These are phyloP conservation scores for Hecatera dysodea DNA, from an alignment of 2,888 invertebrate genomes.

Conservation along the genomic window DNA sequence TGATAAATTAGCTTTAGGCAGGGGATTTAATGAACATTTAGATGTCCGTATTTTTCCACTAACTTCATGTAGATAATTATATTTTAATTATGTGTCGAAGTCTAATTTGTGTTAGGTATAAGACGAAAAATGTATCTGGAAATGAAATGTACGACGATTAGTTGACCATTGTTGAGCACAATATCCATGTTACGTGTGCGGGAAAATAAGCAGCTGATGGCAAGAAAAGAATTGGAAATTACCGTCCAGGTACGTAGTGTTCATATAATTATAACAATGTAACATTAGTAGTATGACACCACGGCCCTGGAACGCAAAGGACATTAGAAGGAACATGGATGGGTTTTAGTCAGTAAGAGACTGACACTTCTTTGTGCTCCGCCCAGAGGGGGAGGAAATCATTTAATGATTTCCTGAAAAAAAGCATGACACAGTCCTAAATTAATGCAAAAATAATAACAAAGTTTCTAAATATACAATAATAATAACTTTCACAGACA, in stretches of 20 bases:
- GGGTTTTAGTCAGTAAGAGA: too few relatives aligned
- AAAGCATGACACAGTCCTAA: too few relatives aligned
- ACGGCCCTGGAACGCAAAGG: too few relatives aligned
- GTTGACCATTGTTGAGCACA: slow-evolving; percentile 41
- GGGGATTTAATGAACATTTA: too few relatives aligned
- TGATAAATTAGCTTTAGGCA: too few relatives aligned
- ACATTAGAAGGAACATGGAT: too few relatives aligned
- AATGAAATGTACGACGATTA: slow-evolving; percentile 45
- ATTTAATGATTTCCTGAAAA: too few relatives aligned
- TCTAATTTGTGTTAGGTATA: slow-evolving; percentile 25
- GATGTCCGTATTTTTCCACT: not conserved
- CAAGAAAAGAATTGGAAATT: slow-evolving; percentile 3
- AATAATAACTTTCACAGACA: too few relatives aligned
- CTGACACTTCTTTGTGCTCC: too few relatives aligned
- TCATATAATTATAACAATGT: not conserved
- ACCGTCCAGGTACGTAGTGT: not conserved
- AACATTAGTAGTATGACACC: not conserved
- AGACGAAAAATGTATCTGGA: slow-evolving; percentile 9
- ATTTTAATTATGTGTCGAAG: slow-evolving; percentile 1
- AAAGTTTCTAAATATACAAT: too few relatives aligned
- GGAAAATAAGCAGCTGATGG: slow-evolving; percentile 35
- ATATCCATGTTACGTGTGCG: slow-evolving; percentile 29
- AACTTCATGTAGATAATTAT: not conserved
- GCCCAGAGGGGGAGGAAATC: too few relatives aligned
- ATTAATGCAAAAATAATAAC: too few relatives aligned